A percentile compares a stretch with the other conserved stretches of the same genome.
Conservation (phyloP, 2,888 invertebrate genomes). For the Drosophila prolongata region DNA sequence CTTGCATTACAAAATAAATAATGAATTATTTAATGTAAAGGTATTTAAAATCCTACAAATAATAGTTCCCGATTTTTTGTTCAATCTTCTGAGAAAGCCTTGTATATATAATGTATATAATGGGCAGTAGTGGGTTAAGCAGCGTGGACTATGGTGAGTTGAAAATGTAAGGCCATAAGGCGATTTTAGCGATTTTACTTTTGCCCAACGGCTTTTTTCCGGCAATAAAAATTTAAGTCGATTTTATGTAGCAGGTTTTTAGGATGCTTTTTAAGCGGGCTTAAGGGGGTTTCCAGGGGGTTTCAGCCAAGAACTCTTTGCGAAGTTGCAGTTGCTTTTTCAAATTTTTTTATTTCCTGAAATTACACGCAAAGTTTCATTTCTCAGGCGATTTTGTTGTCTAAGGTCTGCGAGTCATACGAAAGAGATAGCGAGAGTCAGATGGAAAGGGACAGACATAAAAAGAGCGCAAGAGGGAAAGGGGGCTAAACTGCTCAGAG, state of each 20-base stretch:
- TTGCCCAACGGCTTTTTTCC: slow-evolving; percentile 64
- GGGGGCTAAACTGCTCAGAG: background rate
- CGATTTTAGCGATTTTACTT: slow-evolving; percentile 55
- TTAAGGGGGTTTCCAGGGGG: background rate
- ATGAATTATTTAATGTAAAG: no score
- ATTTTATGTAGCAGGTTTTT: slow-evolving; percentile 64
- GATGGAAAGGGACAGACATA: background rate
- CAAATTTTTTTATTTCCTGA: slow-evolving; percentile 45
- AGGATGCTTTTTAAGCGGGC: slow-evolving; percentile 1
- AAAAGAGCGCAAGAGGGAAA: no score
- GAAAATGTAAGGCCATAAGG: slow-evolving; percentile 56
- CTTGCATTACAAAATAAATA: no score
- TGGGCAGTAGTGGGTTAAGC: background rate
- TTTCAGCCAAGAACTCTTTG: background rate
- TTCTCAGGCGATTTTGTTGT: slow-evolving; percentile 57
- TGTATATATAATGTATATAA: background rate
- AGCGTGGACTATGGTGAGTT: background rate
- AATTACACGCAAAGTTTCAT: slow-evolving; percentile 60
- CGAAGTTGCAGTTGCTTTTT: slow-evolving; percentile 14
- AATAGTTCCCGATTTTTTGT: background rate
- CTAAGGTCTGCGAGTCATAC: slow-evolving; percentile 50
- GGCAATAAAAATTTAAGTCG: slow-evolving; percentile 76
- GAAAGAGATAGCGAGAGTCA: slow-evolving; percentile 11
- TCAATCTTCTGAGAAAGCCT: background rate
- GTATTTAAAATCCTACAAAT: no score